A percentile compares a stretch with the other conserved stretches of the same genome.
Evolutionary conservation across 1,140 invertebrate genomes (phyloP).

Genomic region (Rhopalosiphum maidis): DNA sequence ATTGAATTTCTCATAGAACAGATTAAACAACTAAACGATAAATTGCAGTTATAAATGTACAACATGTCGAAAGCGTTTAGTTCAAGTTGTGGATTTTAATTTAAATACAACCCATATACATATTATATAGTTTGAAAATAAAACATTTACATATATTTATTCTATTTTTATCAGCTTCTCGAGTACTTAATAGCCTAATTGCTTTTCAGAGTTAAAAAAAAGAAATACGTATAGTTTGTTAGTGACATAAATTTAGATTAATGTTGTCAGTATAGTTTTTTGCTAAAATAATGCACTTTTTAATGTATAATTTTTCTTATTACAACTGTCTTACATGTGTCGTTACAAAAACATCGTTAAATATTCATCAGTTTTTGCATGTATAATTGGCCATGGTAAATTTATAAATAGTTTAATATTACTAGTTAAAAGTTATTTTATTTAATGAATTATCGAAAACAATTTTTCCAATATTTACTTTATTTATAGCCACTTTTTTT

Average conservation of each 20-base stretch:
- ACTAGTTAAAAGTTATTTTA: not conserved
- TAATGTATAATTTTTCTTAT: not conserved
- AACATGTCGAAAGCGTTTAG: not conserved
- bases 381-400: not conserved
- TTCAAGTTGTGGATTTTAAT: not conserved
- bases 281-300: not conserved
- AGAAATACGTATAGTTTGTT: not conserved
- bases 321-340: not conserved
- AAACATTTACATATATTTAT: slow-evolving; percentile 2
- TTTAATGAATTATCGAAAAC: not conserved
- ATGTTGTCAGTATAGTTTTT: not conserved
- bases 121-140: not conserved
- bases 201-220: not conserved
- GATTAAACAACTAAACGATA: not conserved
- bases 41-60: not conserved
- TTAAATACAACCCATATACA: not conserved
- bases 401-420: not conserved
- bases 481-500: not conserved
- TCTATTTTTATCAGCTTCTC: not conserved
- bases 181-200: not conserved
- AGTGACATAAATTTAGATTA: not conserved
- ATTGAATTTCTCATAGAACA: not conserved
- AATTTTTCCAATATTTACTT: not conserved
- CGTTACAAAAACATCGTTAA: not conserved
- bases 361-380: not conserved